Base-by-base conservation (phyloP, 2,797 vertebrate genomes). In the Siniperca scherzeri region DNA sequence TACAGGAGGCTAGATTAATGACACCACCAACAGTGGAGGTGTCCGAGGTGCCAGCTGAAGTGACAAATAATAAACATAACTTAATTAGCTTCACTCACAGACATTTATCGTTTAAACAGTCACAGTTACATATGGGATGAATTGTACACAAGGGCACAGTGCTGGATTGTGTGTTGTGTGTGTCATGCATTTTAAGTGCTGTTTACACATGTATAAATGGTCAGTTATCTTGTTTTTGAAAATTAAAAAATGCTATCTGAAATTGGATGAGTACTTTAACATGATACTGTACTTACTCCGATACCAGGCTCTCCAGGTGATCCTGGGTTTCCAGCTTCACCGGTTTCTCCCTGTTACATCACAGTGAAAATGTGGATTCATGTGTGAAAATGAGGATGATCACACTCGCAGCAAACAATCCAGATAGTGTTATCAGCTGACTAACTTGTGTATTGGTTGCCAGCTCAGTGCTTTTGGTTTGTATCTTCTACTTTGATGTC, bases 271-370 rank as follows among this genome's bases (percentile, higher is more conserved):
- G 7, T 33, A 27, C 13, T 57, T 27, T 12, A 5, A 52, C 27
- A 80, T 65, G 40, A 70, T 19, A 11, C 11, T 73, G 59, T 67
- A 97, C 98, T 98, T 95, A 99, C 99, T 40, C 89, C 92, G 30
- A 93, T 79, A 81, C 99, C 99, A 55, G 97, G 90, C 93, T 99
- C 98, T 90, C 99, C 99, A 38, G 96, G 92, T 67, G 98, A 92
- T 60, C 99, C 99, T 25, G 99, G 99, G 90, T 99, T 99, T 50
- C 99, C 99, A 82, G 99, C 97, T 91, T 99, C 99, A 56, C 99
- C 99, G 3, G 90, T 96, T 91, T 99, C 98, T 93, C 99, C 99
- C 98, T 99, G 78, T 70, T 57, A 61, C 33, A 68, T 44, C 21
- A 87, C 60, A 89, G 42, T n/a, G 22, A 78, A 74, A 77, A 77